phyloP scores from a whole-genome alignment of 2,888 invertebrate genomes.

The Cephalotes varians region DNA sequence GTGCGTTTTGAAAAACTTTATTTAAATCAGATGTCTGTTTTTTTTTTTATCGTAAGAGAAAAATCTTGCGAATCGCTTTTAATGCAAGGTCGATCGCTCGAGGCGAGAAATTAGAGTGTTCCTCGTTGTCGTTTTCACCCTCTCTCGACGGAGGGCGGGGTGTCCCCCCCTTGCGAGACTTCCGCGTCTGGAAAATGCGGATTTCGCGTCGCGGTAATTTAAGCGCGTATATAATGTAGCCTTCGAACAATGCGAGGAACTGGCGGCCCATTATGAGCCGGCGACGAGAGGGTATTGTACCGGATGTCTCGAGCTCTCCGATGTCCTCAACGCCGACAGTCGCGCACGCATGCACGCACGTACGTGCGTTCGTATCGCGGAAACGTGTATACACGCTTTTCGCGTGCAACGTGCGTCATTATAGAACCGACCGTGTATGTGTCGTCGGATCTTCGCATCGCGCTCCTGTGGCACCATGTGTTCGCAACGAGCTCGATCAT shows the following conservation, averaged over 20 bases:
- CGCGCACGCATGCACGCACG: constrained; percentile 7
- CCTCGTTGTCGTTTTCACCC: not conserved
- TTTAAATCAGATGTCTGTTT: not conserved
- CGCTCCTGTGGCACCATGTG: constrained; percentile 72
- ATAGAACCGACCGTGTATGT: constrained; percentile 1
- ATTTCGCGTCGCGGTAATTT: constrained; percentile 50
- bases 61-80: not conserved
- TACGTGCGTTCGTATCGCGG: constrained; percentile 47
- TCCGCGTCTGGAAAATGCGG: constrained; percentile 35
- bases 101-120: not conserved
- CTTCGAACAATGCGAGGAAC: constrained; percentile 83
- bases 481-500: constrained; percentile 72
- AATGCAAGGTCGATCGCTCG: not conserved
- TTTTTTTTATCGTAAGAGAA: not conserved
- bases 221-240: constrained; percentile 79
- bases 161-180: not conserved
- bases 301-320: constrained; percentile 82
- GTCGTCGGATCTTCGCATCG: constrained; percentile 20
- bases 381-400: constrained; percentile 18
- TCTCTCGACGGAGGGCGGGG: not conserved
- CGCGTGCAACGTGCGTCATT: constrained; percentile 62
- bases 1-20: not conserved
- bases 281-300: constrained; percentile 81
- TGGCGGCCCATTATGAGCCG: constrained; percentile 81
- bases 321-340: constrained; percentile 66